These are phyloP conservation scores for Rugalucina vietnamica DNA, from an alignment of 2,888 invertebrate genomes.

Conservation along the genomic window DNA sequence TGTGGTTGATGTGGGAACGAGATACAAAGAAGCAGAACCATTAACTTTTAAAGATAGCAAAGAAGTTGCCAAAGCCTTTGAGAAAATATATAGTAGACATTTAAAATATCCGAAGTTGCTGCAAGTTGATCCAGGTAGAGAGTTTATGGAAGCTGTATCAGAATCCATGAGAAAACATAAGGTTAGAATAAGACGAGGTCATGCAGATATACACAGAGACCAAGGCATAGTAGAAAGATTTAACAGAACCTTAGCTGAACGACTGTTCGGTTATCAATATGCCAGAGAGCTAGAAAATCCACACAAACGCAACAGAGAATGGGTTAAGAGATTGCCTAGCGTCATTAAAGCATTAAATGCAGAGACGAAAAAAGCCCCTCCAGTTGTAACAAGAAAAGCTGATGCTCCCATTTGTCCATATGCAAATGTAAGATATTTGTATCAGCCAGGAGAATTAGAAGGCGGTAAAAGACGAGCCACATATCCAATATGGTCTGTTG, in stretches of 20 bases:
- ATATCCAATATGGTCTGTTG: constrained; percentile 57
- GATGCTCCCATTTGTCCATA: constrained; percentile 23
- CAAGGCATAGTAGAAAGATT: constrained; percentile 57
- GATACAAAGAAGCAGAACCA: constrained; percentile 61
- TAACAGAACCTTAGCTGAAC: constrained; percentile 55
- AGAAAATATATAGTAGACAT: constrained; percentile 50
- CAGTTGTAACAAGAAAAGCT: constrained; percentile 24
- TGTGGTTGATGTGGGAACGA: constrained; percentile 50
- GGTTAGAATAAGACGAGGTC: constrained; percentile 43
- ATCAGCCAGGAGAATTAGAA: constrained; percentile 55
- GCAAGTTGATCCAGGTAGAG: constrained; percentile 56
- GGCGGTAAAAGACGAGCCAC: constrained; percentile 52
- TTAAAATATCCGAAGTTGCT: constrained; percentile 46
- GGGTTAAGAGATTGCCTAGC: constrained; percentile 50
- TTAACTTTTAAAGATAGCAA: constrained; percentile 47
- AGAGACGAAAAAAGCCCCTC: constrained; percentile 39
- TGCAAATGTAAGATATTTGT: constrained; percentile 44
- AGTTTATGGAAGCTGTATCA: constrained; percentile 52
- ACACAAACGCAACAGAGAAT: constrained; percentile 47
- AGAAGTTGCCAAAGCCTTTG: constrained; percentile 55
- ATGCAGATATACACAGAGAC: constrained; percentile 50
- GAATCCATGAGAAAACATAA: constrained; percentile 50
- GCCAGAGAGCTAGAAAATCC: constrained; percentile 43
- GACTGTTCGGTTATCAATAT: constrained; percentile 56
- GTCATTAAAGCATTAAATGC: constrained; percentile 50